Percentiles rank a stretch among this genome's conserved stretches.
Conservation (phyloP, 2,888 invertebrate species). For the Cataglyphis albicans region DNA sequence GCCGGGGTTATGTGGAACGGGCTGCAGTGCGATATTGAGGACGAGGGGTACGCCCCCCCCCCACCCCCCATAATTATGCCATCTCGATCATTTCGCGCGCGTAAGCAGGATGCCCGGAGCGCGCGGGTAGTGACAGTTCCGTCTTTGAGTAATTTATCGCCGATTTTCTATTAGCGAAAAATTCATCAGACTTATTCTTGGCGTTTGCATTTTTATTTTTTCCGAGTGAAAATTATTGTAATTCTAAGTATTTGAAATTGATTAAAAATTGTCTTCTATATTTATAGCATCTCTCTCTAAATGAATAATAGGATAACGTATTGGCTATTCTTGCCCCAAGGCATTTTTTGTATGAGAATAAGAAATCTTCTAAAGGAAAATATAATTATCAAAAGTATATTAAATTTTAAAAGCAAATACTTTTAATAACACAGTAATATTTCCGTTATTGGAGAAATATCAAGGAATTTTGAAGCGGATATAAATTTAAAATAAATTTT, state of each 20-base stretch:
- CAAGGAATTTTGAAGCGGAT: background rate
- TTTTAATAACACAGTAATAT: background rate
- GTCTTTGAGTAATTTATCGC: constrained; percentile 15
- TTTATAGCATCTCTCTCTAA: background rate
- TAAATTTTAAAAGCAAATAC: background rate
- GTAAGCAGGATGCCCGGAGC: constrained; percentile 36
- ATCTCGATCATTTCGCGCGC: constrained; percentile 53
- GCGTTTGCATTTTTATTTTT: background rate
- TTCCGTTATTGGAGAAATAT: background rate
- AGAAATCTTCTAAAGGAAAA: background rate
- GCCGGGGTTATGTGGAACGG: constrained; percentile 95
- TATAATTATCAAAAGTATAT: background rate
- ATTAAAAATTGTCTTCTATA: background rate
- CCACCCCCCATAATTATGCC: constrained; percentile 75
- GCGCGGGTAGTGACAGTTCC: constrained; percentile 12
- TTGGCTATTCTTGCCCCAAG: background rate
- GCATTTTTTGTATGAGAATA: background rate
- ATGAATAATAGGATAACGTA: background rate
- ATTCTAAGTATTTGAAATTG: background rate
- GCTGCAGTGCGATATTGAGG: constrained; percentile 94
- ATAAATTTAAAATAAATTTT: constrained; percentile 4
- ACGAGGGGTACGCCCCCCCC: constrained; percentile 86
- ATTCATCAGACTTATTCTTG: background rate
- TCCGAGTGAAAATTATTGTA: background rate
- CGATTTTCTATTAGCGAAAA: constrained; percentile 29